Conservation (phyloP, 2,888 invertebrate species). For the Platypus cylindrus region DNA sequence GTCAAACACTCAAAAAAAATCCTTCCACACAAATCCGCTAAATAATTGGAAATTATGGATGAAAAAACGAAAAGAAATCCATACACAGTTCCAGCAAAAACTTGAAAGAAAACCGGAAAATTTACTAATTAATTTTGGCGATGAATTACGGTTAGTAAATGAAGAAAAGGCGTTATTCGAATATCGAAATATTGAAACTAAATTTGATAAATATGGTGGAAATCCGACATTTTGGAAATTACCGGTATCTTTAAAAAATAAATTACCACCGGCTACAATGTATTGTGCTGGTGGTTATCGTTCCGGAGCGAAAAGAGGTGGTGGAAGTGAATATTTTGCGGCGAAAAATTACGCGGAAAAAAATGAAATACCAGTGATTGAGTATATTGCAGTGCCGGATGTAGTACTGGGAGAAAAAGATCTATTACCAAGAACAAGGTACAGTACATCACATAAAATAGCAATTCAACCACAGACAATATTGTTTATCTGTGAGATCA, state of each 20-base stretch:
- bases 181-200: conserved; percentile 24
- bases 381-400: conserved; percentile 24
- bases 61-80: conserved; percentile 21
- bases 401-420: conserved; percentile 25
- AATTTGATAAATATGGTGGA: conserved; percentile 29
- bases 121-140: conserved; percentile 25
- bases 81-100: conserved; percentile 18
- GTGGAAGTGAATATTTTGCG: conserved; percentile 21
- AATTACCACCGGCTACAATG: conserved; percentile 3
- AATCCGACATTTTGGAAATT: conserved; percentile 30
- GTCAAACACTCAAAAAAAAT: no score
- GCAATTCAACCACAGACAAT: conserved; percentile 3
- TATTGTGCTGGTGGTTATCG: no score
- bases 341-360: conserved; percentile 22
- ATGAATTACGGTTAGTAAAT: conserved; percentile 20
- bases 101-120: conserved; percentile 20
- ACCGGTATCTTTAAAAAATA: conserved; percentile 21
- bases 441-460: conserved; percentile 2
- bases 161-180: conserved; percentile 26
- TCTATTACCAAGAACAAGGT: conserved; percentile 22
- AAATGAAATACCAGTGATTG: conserved; percentile 24
- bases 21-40: conserved; percentile 21
- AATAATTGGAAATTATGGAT: conserved; percentile 29
- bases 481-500: conserved; percentile 7
- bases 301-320: no score